Evolutionary conservation across 2,113 vertebrate genomes (phyloP).

Genomic region (Corythornis vintsioides): DNA sequence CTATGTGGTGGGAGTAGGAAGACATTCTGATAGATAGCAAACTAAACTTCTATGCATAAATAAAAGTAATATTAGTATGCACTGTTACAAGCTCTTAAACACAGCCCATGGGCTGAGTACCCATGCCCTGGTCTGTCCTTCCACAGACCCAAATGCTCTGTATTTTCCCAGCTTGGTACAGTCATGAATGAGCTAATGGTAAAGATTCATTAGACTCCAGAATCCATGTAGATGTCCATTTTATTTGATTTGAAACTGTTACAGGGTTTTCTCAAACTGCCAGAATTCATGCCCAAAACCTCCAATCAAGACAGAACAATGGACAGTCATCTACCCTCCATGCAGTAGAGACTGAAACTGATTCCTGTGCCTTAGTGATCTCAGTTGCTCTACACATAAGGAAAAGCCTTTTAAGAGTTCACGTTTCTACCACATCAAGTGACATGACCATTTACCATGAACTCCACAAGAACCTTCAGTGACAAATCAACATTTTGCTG

Average conservation of each 20-base stretch:
- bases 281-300: conserved; percentile 74
- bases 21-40: background rate
- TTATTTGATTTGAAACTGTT: conserved; percentile 80
- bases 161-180: background rate
- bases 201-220: conserved; percentile 59
- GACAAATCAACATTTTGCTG: conserved; percentile 50
- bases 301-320: conserved; percentile 70
- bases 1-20: background rate
- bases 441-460: conserved; percentile 42
- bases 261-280: conserved; percentile 77
- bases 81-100: background rate
- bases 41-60: background rate
- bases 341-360: conserved; percentile 68
- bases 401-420: conserved; percentile 51
- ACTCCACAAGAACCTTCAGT: conserved; percentile 38
- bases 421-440: conserved; percentile 51
- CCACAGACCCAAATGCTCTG: background rate
- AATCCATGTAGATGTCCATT: conserved; percentile 69
- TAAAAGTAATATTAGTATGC: background rate
- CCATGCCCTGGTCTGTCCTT: background rate
- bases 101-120: background rate
- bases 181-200: background rate
- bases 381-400: conserved; percentile 37
- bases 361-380: conserved; percentile 57
- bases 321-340: conserved; percentile 73